Conservation (phyloP, 1,140 invertebrate species). For the Condylostylus longicornis region DNA sequence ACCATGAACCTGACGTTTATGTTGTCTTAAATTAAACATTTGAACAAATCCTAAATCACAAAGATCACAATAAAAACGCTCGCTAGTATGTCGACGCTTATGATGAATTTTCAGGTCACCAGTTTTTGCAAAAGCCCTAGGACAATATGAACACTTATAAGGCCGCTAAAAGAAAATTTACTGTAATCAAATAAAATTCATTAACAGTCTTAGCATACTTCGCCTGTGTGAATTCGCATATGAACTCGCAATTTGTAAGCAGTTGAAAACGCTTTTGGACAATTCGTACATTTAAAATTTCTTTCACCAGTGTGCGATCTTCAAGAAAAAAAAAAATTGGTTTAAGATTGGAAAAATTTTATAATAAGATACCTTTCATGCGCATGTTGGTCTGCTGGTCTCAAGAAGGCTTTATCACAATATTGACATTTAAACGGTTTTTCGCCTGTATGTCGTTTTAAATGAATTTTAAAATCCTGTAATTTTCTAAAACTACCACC, state of each 20-base stretch:
- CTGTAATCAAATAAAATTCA: too few relatives aligned
- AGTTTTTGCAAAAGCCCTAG: neutral
- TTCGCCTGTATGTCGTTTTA: slow-evolving; percentile 4
- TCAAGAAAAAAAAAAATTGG: slow-evolving; percentile 25
- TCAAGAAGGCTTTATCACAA: slow-evolving; percentile 3
- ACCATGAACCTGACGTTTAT: neutral
- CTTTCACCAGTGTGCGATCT: slow-evolving; percentile 34
- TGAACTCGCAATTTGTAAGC: slow-evolving; percentile 38
- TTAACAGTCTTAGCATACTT: too few relatives aligned
- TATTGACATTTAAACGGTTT: slow-evolving; percentile 6
- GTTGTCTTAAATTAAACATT: neutral
- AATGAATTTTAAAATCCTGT: slow-evolving; percentile 33
- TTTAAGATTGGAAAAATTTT: too few relatives aligned
- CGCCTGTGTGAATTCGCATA: slow-evolving; percentile 43
- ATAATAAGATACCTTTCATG: too few relatives aligned
- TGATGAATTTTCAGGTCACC: neutral
- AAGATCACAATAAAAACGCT: neutral
- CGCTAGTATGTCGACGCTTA: neutral
- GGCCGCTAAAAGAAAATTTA: too few relatives aligned
- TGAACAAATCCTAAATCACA: neutral
- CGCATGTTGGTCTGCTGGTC: too few relatives aligned
- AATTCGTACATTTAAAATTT: slow-evolving; percentile 37
- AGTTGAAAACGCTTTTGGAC: slow-evolving; percentile 43
- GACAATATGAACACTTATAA: too few relatives aligned
- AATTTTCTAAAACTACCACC: slow-evolving; percentile 39